Evolutionary conservation across 2,797 vertebrate species (phyloP).

Genomic region (Gambelia wislizenii): DNA sequence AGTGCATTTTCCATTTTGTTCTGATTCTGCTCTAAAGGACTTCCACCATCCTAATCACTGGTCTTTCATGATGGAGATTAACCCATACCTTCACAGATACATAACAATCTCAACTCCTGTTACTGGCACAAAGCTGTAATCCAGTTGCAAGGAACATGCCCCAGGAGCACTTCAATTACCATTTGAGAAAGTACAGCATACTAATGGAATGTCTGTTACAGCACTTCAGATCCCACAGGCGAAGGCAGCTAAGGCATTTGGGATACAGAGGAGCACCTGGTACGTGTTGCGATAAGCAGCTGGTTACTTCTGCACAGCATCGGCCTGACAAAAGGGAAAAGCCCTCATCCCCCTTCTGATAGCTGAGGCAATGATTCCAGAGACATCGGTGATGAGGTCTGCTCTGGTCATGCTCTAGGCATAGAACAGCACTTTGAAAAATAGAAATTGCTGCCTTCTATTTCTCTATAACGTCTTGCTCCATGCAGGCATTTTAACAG

Average conservation of each 20-base stretch:
- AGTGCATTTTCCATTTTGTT: not conserved
- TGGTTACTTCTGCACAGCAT: constrained; percentile 23
- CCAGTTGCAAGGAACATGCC: constrained; percentile 1
- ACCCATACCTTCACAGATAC: not conserved
- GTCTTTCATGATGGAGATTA: not conserved
- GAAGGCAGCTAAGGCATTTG: constrained; percentile 10
- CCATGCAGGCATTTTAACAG: not conserved
- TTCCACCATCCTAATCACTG: not conserved
- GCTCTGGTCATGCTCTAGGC: not conserved
- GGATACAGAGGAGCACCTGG: constrained; percentile 22
- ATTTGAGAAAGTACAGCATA: constrained; percentile 41
- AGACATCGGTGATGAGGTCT: not conserved
- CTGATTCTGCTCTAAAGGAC: not conserved
- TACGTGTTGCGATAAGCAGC: constrained; percentile 32
- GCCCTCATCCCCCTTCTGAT: not conserved
- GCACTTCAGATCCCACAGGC: constrained; percentile 33
- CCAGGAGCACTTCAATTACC: constrained; percentile 22
- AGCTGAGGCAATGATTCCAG: not conserved
- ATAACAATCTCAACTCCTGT: not conserved
- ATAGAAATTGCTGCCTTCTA: not conserved
- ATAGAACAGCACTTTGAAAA: constrained; percentile 6
- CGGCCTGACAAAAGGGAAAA: constrained; percentile 14
- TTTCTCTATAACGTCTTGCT: not conserved
- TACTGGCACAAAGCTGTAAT: constrained; percentile 12
- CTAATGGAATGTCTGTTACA: constrained; percentile 12